Evolutionary conservation across 1,140 invertebrate species (phyloP), one percentile per base, ranked within the genome.

Genomic region (Drosophila repleta): DNA sequence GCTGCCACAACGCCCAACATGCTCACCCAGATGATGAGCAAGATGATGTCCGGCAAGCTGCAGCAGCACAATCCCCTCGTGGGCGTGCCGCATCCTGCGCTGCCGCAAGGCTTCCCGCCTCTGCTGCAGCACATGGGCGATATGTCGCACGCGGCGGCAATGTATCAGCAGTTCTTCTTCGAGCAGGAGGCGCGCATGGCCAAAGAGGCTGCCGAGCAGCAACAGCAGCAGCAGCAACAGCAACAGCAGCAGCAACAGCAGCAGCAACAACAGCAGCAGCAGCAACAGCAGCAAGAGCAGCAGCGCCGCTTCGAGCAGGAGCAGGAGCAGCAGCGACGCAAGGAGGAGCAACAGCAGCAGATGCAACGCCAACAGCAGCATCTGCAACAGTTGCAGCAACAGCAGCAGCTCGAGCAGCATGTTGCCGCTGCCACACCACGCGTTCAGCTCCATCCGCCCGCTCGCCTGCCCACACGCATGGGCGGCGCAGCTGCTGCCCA

Each of bases 151-250:
- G 95, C 95, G 13, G 95, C 95, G 2, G 95, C 95, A 37, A 96
- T 96, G 95, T 96, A 96, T 84, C 95, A 96, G 79, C 96, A 96
- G 79, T 92, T 96, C 73, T 94, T 96, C 73, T 92, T 96, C 92
- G 95, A 96, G 91, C 95, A 95, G 84, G 95, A 96, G 92, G 95
- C 94, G 1, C 92, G 95, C 46, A 93, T 95, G 92, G 95, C 93
- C 13, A 96, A 94, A 92, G 95, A 95, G 92, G 85, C 93, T 2
- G 93, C 93, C 29, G 93, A 93, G 26, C 91, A 93, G 49, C 93
- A 93, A 41, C 92, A 94, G 45, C 93, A 94, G 56, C 93, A 93
- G 10, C 93, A 94, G 41, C 92, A 93, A 74, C 92, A 53, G 74
- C 92, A 24, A 79, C 82, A 66, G 74, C 92, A 92, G 26, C 91